A percentile compares a stretch with the other conserved stretches of the same genome.
Conservation (phyloP, 2,888 invertebrate genomes). For the Epiblema foenella region DNA sequence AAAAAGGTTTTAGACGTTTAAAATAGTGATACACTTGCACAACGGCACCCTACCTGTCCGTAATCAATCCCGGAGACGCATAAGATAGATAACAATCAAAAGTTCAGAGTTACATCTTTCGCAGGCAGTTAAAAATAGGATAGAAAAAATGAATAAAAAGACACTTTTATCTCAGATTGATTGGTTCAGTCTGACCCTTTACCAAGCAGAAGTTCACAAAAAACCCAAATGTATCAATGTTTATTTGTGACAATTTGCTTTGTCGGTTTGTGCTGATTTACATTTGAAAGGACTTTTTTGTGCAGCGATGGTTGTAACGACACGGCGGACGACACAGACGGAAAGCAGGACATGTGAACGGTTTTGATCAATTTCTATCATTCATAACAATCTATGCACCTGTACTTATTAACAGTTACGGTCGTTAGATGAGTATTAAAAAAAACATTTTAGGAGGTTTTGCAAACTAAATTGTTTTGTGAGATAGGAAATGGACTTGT, state of each 20-base stretch:
- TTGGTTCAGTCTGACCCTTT: conserved; percentile 81
- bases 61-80: conserved; percentile 47
- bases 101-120: conserved; percentile 64
- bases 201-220: conserved; percentile 75
- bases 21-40: conserved; percentile 22
- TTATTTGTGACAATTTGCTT: conserved; percentile 86
- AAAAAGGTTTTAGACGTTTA: conserved; percentile 11
- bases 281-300: conserved; percentile 82
- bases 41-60: conserved; percentile 34
- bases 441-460: not conserved
- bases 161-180: conserved; percentile 82
- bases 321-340: conserved; percentile 82
- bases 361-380: conserved; percentile 62
- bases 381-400: conserved; percentile 29
- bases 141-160: conserved; percentile 75
- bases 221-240: conserved; percentile 81
- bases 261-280: conserved; percentile 83
- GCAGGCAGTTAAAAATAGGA: conserved; percentile 59
- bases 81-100: conserved; percentile 73
- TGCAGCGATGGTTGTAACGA: conserved; percentile 75
- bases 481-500: too few species aligned
- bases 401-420: not conserved
- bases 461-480: too few species aligned
- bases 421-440: not conserved
- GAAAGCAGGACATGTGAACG: conserved; percentile 58